Conservation (phyloP, 1,140 invertebrate species). For the Heliconius nattereri region DNA sequence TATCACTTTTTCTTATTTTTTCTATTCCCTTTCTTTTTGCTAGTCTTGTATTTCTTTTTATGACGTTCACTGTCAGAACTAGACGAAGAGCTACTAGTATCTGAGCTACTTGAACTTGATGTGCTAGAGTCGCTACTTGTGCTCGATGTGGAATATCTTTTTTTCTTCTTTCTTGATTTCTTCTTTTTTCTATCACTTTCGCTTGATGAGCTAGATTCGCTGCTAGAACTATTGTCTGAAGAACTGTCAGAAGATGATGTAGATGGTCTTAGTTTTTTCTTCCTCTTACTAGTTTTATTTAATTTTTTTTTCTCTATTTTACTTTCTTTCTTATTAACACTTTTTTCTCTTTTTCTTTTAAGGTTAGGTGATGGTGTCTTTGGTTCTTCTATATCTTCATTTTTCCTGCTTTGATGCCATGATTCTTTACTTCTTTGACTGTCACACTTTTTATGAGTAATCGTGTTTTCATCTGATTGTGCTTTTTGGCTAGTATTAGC, state of each 20-base stretch:
- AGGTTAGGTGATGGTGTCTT: conserved; percentile 50
- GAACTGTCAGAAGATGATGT: conserved; percentile 66
- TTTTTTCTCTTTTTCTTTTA: conserved; percentile 41
- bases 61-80: conserved; percentile 59
- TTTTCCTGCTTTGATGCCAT: background rate
- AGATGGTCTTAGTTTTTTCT: conserved; percentile 60
- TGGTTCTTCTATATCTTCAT: conserved; percentile 32
- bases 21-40: conserved; percentile 43
- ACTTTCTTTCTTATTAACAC: conserved; percentile 37
- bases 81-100: conserved; percentile 54
- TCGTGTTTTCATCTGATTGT: conserved; percentile 1
- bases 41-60: conserved; percentile 54
- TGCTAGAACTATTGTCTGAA: conserved; percentile 63
- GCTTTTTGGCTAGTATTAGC: conserved; percentile 11
- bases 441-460: background rate
- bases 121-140: conserved; percentile 57
- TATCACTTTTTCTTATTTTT: conserved; percentile 56
- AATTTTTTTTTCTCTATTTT: conserved; percentile 42
- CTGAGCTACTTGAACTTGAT: conserved; percentile 57
- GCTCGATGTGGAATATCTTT: conserved; percentile 60
- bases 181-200: conserved; percentile 59
- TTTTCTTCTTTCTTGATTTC: conserved; percentile 52
- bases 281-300: conserved; percentile 41
- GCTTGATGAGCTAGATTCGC: conserved; percentile 66
- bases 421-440: conserved; percentile 8